Conservation (phyloP, 2,113 vertebrate genomes). For the Barbus barbus region DNA sequence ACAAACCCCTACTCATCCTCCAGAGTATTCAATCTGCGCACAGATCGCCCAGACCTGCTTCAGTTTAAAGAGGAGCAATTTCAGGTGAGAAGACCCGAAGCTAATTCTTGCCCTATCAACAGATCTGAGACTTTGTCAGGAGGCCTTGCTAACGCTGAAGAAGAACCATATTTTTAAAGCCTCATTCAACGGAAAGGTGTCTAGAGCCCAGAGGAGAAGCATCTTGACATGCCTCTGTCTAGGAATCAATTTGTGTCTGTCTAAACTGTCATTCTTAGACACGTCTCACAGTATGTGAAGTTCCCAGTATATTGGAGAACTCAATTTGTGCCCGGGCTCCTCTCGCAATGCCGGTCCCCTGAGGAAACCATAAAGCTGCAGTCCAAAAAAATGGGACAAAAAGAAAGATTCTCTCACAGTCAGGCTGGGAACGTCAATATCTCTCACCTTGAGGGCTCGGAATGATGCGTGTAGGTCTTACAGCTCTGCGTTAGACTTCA, state of each 20-base stretch:
- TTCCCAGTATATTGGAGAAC: constrained; percentile 29
- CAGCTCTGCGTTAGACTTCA: constrained; percentile 32
- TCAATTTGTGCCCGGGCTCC: constrained; percentile 21
- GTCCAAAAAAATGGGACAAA: background rate
- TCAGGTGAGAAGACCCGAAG: constrained; percentile 72
- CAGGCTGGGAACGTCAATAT: constrained; percentile 40
- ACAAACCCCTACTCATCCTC: constrained; percentile 87
- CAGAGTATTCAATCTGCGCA: constrained; percentile 78
- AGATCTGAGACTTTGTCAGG: background rate
- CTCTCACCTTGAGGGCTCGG: constrained; percentile 29
- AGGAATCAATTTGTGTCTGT: constrained; percentile 32
- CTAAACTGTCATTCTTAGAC: constrained; percentile 30
- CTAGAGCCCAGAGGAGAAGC: constrained; percentile 25
- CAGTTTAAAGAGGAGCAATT: constrained; percentile 91
- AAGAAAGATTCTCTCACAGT: constrained; percentile 20
- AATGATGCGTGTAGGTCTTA: constrained; percentile 20
- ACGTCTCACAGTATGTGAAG: constrained; percentile 4
- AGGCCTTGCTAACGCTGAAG: background rate
- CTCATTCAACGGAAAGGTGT: constrained; percentile 4
- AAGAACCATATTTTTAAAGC: constrained; percentile 10
- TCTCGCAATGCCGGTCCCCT: background rate
- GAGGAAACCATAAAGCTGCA: constrained; percentile 12
- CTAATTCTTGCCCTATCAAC: background rate
- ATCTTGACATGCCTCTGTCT: constrained; percentile 36
- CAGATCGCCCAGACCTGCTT: constrained; percentile 85